Evolutionary conservation across 2,888 invertebrate genomes (phyloP).

Genomic region (Panorpa germanica): DNA sequence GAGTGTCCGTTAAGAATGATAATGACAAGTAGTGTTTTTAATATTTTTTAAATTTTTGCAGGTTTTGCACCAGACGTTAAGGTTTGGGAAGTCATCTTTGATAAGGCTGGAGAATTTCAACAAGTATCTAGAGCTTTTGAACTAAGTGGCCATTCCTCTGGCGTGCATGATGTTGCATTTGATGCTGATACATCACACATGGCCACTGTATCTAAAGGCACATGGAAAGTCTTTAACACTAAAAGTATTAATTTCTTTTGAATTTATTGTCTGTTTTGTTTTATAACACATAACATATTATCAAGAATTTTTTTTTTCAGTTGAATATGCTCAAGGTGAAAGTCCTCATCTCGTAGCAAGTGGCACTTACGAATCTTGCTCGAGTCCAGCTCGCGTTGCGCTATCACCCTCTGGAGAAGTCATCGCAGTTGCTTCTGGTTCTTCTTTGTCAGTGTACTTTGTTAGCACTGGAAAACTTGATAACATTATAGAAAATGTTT

Average conservation of each 20-base stretch:
- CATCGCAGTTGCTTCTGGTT: slow-evolving; percentile 45
- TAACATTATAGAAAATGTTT: slow-evolving; percentile 44
- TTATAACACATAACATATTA: neutral
- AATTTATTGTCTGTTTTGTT: slow-evolving; percentile 5
- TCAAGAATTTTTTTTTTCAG: slow-evolving; percentile 27
- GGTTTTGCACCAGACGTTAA: slow-evolving; percentile 44
- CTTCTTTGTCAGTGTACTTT: slow-evolving; percentile 48
- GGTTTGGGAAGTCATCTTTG: slow-evolving; percentile 67
- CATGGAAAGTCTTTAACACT: slow-evolving; percentile 72
- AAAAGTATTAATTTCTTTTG: slow-evolving; percentile 34
- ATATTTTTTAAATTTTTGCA: slow-evolving; percentile 24
- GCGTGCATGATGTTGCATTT: slow-evolving; percentile 64
- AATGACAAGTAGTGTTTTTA: slow-evolving; percentile 5
- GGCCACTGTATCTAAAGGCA: slow-evolving; percentile 70
- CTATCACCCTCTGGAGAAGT: slow-evolving; percentile 67
- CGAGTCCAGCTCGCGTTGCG: slow-evolving; percentile 37
- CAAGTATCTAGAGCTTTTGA: slow-evolving; percentile 59
- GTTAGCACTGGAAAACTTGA: slow-evolving; percentile 43
- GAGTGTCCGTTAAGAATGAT: no score
- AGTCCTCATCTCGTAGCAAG: slow-evolving; percentile 51
- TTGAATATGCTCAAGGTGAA: slow-evolving; percentile 61
- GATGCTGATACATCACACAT: slow-evolving; percentile 64
- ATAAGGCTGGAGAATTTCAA: slow-evolving; percentile 53
- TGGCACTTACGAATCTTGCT: slow-evolving; percentile 37
- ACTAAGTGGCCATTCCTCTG: slow-evolving; percentile 63